Evolutionary conservation across 1,140 invertebrate species (phyloP).

Genomic region (Diploscapter pachys): DNA sequence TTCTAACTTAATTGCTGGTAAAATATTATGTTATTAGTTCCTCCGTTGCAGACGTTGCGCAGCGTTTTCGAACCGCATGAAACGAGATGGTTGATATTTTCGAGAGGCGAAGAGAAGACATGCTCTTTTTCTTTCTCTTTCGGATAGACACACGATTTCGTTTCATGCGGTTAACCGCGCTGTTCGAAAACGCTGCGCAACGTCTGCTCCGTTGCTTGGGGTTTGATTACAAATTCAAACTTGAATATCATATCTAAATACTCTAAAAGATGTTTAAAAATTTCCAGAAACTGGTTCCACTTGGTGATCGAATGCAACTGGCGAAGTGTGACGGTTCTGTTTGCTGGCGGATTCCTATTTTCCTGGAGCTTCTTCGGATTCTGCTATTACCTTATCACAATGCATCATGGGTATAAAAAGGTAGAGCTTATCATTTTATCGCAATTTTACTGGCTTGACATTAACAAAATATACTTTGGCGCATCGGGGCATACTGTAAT

Average conservation of each 20-base stretch:
- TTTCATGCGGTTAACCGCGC: not conserved
- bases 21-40: not conserved
- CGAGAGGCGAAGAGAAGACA: too few species aligned
- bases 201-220: not conserved
- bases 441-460: not conserved
- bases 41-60: not conserved
- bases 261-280: constrained; percentile 14
- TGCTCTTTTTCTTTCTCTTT: not conserved
- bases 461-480: constrained; percentile 33
- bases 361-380: constrained; percentile 64
- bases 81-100: not conserved
- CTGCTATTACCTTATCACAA: constrained; percentile 63
- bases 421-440: constrained; percentile 5
- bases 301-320: constrained; percentile 59
- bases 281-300: constrained; percentile 58
- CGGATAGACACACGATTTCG: not conserved
- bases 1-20: not conserved
- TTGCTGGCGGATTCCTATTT: constrained; percentile 61
- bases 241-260: constrained; percentile 12
- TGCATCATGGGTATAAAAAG: constrained; percentile 19
- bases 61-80: not conserved
- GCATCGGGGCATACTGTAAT: constrained; percentile 61
- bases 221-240: not conserved
- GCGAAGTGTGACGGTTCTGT: constrained; percentile 62
- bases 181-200: not conserved